A percentile compares a stretch with the other conserved stretches of the same genome.
phyloP scores from a whole-genome alignment of 2,113 vertebrate genomes.

The Phyllostomus hastatus region DNA sequence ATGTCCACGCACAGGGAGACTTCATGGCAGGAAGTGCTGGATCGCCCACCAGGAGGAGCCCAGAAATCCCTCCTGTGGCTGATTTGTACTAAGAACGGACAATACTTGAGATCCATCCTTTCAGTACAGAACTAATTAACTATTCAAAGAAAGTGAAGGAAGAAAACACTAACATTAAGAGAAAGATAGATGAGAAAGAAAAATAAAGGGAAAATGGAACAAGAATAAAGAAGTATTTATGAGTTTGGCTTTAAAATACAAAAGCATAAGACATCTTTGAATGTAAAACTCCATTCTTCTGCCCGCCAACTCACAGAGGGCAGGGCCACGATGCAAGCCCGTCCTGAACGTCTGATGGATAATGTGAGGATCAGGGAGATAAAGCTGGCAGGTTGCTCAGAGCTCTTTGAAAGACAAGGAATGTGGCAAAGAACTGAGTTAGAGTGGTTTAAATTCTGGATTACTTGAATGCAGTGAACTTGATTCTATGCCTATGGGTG shows the following conservation, averaged over 20 bases:
- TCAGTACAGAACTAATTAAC: neutral
- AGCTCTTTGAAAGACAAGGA: conserved; percentile 64
- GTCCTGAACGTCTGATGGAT: neutral
- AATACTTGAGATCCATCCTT: neutral
- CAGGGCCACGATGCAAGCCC: neutral
- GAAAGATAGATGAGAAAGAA: neutral
- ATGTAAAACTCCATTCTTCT: neutral
- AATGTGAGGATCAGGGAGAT: neutral
- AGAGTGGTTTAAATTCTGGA: conserved; percentile 27
- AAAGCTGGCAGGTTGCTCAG: conserved; percentile 43
- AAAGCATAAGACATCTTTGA: conserved; percentile 11
- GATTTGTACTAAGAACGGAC: neutral
- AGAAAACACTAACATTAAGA: neutral
- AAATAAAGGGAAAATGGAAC: neutral
- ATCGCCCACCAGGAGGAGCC: accelerated
- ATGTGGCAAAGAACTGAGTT: conserved; percentile 1
- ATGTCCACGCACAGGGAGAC: neutral
- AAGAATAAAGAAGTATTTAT: conserved; percentile 3
- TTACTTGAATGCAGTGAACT: neutral
- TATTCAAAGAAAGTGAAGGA: neutral
- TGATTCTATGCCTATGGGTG: conserved; percentile 7
- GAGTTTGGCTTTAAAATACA: conserved; percentile 30
- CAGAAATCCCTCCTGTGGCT: neutral
- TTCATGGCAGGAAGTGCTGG: neutral
- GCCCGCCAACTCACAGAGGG: neutral